Evolutionary conservation across 2,888 invertebrate genomes (phyloP), one percentile per base, ranked within the genome.

Genomic region (Dione juno): DNA sequence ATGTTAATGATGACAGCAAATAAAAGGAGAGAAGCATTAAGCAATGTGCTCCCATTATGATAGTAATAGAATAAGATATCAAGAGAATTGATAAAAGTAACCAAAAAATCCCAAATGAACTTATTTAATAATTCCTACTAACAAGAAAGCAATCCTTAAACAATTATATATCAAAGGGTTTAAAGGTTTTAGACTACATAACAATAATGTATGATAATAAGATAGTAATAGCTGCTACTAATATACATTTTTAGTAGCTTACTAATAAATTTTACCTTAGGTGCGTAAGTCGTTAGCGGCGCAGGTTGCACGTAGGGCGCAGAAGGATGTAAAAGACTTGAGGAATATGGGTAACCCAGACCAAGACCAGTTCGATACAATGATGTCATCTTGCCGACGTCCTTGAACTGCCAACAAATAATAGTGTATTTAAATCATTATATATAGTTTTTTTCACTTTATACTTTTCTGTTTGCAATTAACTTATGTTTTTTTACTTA

Each of bases 271-370:
- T 65, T 65, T 94, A 98, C 98, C 96, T 98, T 98, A 81, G 97
- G 97, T 80, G 98, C 96, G 87, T 97, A 98, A 50, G 97, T 95
- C 75, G 97, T 95, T 78, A 97, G 93, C 83, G 98, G 97, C 85
- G 96, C 96, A 41, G 98, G 97, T 73, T 98, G 97, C 81, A 96
- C 97, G 88, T 98, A 98, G 11, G 98, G 98, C 66, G 97, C 97
- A 37, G 97, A 94, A 57, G 97, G 96, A 90, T 97, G 97, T 74
- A 97, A 92, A 69, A 97, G 91, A 73, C 97, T 95, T 21, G 97
- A 95, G 48, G 96, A 96, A 79, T 92, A 92, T 1, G 97, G 96
- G 88, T 97, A 98, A 74, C 96, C 96, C 72, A 97, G 94, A n/a
- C 96, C 96, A 73, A 96, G 84, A 28, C 95, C 94, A 75, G 96